These are phyloP conservation scores for Oenanthe melanoleuca DNA, from an alignment of 2,113 vertebrate species.

Conservation along the genomic window DNA sequence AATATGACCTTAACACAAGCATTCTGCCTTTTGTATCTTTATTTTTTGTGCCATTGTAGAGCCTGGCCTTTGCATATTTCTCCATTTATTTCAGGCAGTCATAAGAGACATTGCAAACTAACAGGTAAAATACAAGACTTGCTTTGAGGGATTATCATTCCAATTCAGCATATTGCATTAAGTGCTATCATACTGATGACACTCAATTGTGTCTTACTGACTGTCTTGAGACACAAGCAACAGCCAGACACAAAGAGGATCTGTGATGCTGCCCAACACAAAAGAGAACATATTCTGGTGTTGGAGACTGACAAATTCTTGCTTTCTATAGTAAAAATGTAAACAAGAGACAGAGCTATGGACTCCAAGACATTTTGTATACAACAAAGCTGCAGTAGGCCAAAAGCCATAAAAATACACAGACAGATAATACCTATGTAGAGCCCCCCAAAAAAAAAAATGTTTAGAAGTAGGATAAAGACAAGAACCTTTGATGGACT, in stretches of 20 bases:
- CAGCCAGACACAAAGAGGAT: neutral
- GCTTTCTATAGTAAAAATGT: neutral
- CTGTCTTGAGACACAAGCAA: neutral
- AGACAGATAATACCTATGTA: neutral
- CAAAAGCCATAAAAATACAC: neutral
- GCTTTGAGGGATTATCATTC: constrained; percentile 29
- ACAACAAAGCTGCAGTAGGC: neutral
- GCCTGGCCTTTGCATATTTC: neutral
- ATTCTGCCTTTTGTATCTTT: neutral
- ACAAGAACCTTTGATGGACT: neutral
- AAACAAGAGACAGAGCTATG: neutral
- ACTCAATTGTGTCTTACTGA: neutral
- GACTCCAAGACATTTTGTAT: neutral
- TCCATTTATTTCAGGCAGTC: constrained; percentile 15
- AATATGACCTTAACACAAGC: neutral
- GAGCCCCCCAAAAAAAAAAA: neutral
- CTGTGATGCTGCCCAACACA: neutral
- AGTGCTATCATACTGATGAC: neutral
- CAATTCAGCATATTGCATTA: neutral
- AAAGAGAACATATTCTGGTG: neutral
- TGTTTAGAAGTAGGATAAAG: neutral
- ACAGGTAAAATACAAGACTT: constrained; percentile 52
- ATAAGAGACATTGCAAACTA: neutral
- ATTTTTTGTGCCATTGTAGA: neutral
- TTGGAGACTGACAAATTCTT: neutral